These are phyloP conservation scores for Neuroterus valhalla DNA, from an alignment of 1,140 invertebrate species.

Conservation along the genomic window DNA sequence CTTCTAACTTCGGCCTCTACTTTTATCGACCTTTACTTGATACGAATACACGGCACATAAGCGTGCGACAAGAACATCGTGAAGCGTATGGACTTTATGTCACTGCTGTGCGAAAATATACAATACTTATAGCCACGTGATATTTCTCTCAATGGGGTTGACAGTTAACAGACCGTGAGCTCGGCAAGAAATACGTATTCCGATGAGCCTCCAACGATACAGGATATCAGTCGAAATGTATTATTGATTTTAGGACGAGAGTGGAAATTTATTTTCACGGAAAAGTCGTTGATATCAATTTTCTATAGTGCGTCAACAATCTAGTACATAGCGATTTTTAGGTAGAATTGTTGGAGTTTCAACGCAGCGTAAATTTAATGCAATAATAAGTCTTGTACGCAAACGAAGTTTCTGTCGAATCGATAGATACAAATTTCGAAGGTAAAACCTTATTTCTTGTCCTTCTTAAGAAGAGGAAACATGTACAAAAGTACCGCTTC, in stretches of 20 bases:
- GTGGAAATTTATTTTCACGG: slow-evolving; percentile 26
- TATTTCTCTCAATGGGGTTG: slow-evolving; percentile 53
- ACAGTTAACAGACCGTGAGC: slow-evolving; percentile 45
- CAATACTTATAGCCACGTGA: slow-evolving; percentile 42
- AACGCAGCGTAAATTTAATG: too few relatives aligned
- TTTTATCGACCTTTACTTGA: slow-evolving; percentile 34
- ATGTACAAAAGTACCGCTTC: slow-evolving; percentile 46
- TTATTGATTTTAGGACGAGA: slow-evolving; percentile 2
- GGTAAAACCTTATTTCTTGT: too few relatives aligned
- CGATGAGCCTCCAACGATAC: background rate
- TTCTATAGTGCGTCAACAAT: too few relatives aligned
- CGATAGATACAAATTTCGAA: too few relatives aligned
- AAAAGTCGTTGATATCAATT: too few relatives aligned
- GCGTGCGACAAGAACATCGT: background rate
- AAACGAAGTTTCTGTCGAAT: slow-evolving; percentile 42
- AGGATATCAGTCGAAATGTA: background rate
- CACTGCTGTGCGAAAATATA: slow-evolving; percentile 40
- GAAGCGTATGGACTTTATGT: slow-evolving; percentile 3
- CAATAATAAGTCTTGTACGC: slow-evolving; percentile 32
- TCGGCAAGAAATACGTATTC: slow-evolving; percentile 32
- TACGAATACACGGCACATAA: slow-evolving; percentile 30
- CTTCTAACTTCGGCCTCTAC: slow-evolving; percentile 34
- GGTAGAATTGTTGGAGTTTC: too few relatives aligned
- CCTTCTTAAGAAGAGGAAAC: slow-evolving; percentile 3
- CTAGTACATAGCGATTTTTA: too few relatives aligned